These are phyloP conservation scores for Branchinecta lynchi DNA, from an alignment of 1,140 invertebrate species.

Conservation along the genomic window DNA sequence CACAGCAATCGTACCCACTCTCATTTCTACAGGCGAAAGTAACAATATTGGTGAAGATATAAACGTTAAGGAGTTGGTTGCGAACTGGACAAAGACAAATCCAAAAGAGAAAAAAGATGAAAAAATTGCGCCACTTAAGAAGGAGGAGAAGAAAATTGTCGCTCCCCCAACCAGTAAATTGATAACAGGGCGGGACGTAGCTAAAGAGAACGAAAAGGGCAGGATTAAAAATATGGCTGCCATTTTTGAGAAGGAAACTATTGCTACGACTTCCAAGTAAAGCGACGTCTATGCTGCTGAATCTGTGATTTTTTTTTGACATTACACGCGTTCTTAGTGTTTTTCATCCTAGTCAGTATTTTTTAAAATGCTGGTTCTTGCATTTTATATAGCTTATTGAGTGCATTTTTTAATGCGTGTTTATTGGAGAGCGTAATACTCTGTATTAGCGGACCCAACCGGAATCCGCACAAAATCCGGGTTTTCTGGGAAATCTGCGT, in stretches of 20 bases:
- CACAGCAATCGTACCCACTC: conserved; percentile 6
- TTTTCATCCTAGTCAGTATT: no score
- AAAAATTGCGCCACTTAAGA: conserved; percentile 7
- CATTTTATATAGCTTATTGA: no score
- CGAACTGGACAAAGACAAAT: conserved; percentile 23
- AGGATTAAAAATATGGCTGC: conserved; percentile 60
- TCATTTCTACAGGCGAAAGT: conserved; percentile 12
- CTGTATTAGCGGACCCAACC: no score
- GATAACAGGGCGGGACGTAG: conserved; percentile 18
- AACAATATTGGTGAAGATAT: conserved; percentile 25
- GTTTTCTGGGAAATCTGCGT: no score
- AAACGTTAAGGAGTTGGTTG: conserved; percentile 27
- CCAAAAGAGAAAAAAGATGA: conserved; percentile 14
- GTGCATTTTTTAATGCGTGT: no score
- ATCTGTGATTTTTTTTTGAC: not conserved
- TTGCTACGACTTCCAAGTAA: conserved; percentile 6
- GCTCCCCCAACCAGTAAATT: conserved; percentile 10
- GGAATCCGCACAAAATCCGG: no score
- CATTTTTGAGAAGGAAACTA: conserved; percentile 41
- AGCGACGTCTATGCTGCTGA: not conserved
- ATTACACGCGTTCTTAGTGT: no score
- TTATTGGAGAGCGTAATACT: no score
- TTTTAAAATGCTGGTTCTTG: no score
- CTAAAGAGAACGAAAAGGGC: conserved; percentile 41
- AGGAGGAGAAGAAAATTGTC: conserved; percentile 16